Conservation (phyloP, 1,140 invertebrate species). For the Zophobas atratus region DNA sequence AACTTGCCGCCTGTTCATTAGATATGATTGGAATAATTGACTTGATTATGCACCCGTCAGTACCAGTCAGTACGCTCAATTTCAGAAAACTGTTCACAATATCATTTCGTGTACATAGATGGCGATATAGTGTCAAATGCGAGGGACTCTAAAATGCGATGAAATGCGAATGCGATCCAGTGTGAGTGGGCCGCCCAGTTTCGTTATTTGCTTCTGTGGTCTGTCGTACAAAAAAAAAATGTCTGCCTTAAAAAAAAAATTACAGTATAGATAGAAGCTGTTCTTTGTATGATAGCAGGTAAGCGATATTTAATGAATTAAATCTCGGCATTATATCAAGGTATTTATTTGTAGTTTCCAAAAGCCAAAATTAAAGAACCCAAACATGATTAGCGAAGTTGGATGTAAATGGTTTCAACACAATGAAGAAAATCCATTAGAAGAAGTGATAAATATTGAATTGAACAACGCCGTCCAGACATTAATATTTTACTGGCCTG, state of each 20-base stretch:
- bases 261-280: slow-evolving; percentile 1
- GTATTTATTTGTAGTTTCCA: slow-evolving; percentile 13
- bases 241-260: not conserved
- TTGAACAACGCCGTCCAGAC: slow-evolving; percentile 1
- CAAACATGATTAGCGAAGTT: slow-evolving; percentile 2
- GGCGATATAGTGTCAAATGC: slow-evolving; percentile 13
- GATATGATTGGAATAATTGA: not conserved
- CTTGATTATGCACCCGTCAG: not conserved
- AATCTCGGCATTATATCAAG: slow-evolving; percentile 4
- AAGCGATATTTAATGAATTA: slow-evolving; percentile 15
- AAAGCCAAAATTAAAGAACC: slow-evolving; percentile 17
- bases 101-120: slow-evolving; percentile 23
- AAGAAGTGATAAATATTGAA: slow-evolving; percentile 1
- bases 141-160: too few species aligned
- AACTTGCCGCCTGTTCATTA: too few species aligned
- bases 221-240: not conserved
- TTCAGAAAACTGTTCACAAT: slow-evolving; percentile 15
- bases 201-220: slow-evolving; percentile 1
- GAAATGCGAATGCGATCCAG: not conserved
- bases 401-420: slow-evolving; percentile 9
- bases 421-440: slow-evolving; percentile 9
- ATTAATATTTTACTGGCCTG: slow-evolving; percentile 3
- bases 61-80: slow-evolving; percentile 17
- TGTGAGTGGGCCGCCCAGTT: not conserved
- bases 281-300: slow-evolving; percentile 3